Evolutionary conservation across 2,113 vertebrate genomes (phyloP).

Genomic region (Ibidorhyncha struthersii): DNA sequence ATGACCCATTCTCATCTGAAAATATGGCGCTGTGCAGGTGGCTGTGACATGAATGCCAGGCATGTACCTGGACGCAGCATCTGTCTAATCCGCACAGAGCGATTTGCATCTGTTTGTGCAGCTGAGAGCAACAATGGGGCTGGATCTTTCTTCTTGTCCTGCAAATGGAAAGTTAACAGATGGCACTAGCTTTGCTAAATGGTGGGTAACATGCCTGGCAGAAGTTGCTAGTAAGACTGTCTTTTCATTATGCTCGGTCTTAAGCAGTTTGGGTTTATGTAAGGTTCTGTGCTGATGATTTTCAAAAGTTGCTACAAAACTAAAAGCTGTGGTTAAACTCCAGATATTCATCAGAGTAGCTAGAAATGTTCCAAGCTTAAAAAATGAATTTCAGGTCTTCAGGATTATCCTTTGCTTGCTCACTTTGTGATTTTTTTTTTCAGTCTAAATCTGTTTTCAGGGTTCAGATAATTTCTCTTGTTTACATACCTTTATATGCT

Average conservation of each 20-base stretch:
- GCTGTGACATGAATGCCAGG: fast-evolving
- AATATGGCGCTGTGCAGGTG: neutral
- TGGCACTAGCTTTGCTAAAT: neutral
- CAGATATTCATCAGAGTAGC: neutral
- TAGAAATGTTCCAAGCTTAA: neutral
- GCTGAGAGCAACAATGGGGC: neutral
- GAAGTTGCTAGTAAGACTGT: neutral
- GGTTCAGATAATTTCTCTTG: neutral
- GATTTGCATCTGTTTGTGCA: neutral
- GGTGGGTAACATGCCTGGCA: neutral
- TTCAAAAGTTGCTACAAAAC: neutral
- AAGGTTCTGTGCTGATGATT: neutral
- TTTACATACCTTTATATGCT: neutral
- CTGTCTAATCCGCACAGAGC: neutral
- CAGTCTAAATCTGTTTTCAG: neutral
- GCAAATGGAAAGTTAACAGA: neutral
- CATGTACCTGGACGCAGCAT: neutral
- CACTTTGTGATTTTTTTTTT: neutral
- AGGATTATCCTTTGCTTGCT: neutral
- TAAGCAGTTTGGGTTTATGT: fast-evolving
- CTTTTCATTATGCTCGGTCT: neutral
- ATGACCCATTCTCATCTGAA: neutral
- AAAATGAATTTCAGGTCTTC: neutral
- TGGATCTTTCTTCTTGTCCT: neutral
- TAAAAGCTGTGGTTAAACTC: neutral